Base-by-base conservation (phyloP, 2,797 vertebrate species). In the Bovichtus variegatus region DNA sequence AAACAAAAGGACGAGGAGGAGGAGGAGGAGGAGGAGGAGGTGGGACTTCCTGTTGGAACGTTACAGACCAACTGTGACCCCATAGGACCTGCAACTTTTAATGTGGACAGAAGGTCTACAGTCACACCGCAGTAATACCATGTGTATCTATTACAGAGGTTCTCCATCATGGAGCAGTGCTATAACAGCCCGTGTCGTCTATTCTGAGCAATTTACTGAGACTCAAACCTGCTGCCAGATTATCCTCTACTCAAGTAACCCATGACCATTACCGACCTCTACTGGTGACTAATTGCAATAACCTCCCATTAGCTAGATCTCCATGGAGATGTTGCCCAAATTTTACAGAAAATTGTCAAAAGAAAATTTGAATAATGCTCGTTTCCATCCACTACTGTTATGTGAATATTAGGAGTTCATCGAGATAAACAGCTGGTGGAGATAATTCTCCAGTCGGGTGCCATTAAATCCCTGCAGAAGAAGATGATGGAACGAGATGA, bases 41-140 rank as follows among this genome's bases (percentile, higher is more conserved):
- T 70, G 85, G 96, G 95, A 96, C 94, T 97, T 98, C 96, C 97
- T 97, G 96, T 96, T 93, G 94, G 93, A 94, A 90, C 91, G 93
- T 93, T 96, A 93, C 95, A 96, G 95, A 91, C 95, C 82, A 75
- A 89, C 92, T 87, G 82, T 95, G 94, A 94, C 84, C 76, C 89
- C 93, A 89, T 78, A 93, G 89, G 84, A 92, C 90, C 90, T 87
- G 89, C 80, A 88, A 79, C 86, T 86, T 77, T 86, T 91, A 91
- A 88, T 91, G 89, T 92, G 84, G 68, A 87, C 81, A 59, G 66
- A 67, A 88, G 74, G 78, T 81, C 81, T 49, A 5, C 50, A 71
- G 71, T 21, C 31, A 68, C 51, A 65, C 31, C 54, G 27, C 21
- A 13, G 36, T 58, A 36, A 47, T 34, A 58, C 51, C 9, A 21